Evolutionary conservation across 2,113 vertebrate species (phyloP).

Genomic region (chimpanzee (Pan troglodytes)): DNA sequence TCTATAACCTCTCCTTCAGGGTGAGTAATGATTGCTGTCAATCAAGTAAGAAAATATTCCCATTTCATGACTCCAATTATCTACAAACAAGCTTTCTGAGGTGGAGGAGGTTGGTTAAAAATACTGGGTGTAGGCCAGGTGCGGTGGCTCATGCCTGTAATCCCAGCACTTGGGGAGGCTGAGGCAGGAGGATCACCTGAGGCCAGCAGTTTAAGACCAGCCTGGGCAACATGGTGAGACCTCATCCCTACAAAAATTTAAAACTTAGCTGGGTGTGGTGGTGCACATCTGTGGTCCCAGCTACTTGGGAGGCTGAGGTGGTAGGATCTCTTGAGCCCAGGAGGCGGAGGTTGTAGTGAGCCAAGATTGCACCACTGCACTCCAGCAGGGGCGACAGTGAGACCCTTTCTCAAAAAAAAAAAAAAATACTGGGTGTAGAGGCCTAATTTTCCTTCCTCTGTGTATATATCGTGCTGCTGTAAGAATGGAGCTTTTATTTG

Average conservation of each 20-base stretch:
- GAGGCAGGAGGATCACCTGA: neutral
- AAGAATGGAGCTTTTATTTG: neutral
- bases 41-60: neutral
- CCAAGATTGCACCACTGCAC: no score
- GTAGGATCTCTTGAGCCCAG: no score
- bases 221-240: no score
- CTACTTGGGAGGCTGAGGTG: no score
- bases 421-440: neutral
- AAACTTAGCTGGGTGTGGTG: no score
- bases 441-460: neutral
- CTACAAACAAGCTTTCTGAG: neutral
- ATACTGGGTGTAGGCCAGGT: neutral
- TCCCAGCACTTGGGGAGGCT: neutral
- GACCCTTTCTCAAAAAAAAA: no score
- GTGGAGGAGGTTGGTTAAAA: neutral
- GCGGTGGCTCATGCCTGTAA: neutral
- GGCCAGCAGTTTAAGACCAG: neutral
- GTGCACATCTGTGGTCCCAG: no score
- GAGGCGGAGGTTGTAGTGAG: no score
- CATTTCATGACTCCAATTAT: neutral
- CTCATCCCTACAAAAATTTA: no score
- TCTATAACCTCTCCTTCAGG: neutral
- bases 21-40: neutral
- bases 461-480: neutral
- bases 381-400: no score